Evolutionary conservation across 2,888 invertebrate species (phyloP).

Genomic region (Clanis bilineata): DNA sequence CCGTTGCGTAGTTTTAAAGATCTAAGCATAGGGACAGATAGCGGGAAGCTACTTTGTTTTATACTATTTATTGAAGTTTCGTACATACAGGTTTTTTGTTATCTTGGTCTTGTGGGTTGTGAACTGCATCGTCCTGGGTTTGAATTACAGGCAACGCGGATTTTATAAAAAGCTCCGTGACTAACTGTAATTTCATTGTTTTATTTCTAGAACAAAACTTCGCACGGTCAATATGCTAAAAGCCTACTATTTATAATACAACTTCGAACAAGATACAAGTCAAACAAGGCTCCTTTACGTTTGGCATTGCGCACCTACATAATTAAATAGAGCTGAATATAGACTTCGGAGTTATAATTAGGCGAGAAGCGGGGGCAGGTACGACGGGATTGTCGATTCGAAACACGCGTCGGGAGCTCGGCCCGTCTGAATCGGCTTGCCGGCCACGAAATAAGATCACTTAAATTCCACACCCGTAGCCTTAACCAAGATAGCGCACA

Average conservation of each 20-base stretch:
- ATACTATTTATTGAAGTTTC: too few relatives aligned
- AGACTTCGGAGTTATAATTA: slow-evolving; percentile 64
- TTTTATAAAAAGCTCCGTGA: too few relatives aligned
- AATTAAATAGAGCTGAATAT: slow-evolving; percentile 54
- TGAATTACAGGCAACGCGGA: too few relatives aligned
- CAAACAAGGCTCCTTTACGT: neutral
- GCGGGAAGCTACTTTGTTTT: too few relatives aligned
- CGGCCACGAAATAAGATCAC: slow-evolving; percentile 74
- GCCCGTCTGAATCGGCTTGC: slow-evolving; percentile 62
- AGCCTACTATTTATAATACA: neutral
- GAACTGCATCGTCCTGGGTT: too few relatives aligned
- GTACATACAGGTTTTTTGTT: too few relatives aligned
- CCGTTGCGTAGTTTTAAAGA: too few relatives aligned
- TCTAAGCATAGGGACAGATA: too few relatives aligned
- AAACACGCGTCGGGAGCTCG: slow-evolving; percentile 60
- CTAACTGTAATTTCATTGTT: too few relatives aligned
- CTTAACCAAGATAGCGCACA: slow-evolving; percentile 66
- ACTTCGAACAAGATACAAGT: neutral
- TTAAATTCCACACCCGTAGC: slow-evolving; percentile 74
- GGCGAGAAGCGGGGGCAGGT: slow-evolving; percentile 56
- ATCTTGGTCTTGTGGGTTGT: too few relatives aligned
- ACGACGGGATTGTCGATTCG: slow-evolving; percentile 66
- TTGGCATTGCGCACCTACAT: slow-evolving; percentile 10
- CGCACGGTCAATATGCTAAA: neutral
- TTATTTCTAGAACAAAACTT: too few relatives aligned